Evolutionary conservation across 2,113 vertebrate genomes (phyloP).

Genomic region (Butastur rufipennis): DNA sequence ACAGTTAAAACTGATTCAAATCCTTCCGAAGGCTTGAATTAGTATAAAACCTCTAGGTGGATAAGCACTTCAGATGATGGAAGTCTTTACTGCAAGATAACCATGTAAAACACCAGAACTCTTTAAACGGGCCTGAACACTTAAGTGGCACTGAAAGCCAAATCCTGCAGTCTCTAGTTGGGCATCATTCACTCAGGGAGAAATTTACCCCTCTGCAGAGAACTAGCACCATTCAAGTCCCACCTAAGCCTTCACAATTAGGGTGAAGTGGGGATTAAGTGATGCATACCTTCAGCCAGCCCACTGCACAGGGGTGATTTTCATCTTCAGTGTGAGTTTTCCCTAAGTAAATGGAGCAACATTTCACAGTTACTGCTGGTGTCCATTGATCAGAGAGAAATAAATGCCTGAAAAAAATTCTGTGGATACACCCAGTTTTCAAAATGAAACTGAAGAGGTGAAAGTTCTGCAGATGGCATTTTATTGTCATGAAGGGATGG

Average conservation of each 20-base stretch:
- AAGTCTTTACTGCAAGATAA: background rate
- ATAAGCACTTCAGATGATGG: background rate
- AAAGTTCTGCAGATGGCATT: slow-evolving; percentile 51
- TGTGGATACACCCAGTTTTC: slow-evolving; percentile 36
- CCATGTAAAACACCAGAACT: background rate
- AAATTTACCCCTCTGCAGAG: slow-evolving; percentile 65
- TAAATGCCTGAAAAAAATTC: slow-evolving; percentile 57
- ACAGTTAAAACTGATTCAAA: background rate
- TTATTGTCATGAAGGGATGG: slow-evolving; percentile 56
- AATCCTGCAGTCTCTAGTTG: background rate
- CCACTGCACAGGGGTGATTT: slow-evolving; percentile 68
- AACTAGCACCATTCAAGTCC: slow-evolving; percentile 56
- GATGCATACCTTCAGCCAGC: slow-evolving; percentile 66
- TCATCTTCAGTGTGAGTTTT: slow-evolving; percentile 69
- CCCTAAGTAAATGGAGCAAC: slow-evolving; percentile 67
- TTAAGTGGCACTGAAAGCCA: background rate
- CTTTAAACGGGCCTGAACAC: background rate
- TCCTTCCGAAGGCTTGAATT: background rate
- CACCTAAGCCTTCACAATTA: slow-evolving; percentile 35
- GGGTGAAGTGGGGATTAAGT: slow-evolving; percentile 57
- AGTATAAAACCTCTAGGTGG: background rate
- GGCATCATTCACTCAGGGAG: background rate
- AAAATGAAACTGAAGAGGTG: slow-evolving; percentile 55
- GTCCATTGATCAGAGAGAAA: slow-evolving; percentile 66
- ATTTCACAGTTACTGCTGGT: slow-evolving; percentile 60